phyloP scores from a whole-genome alignment of 2,113 vertebrate species.

The Salvator merianae region DNA sequence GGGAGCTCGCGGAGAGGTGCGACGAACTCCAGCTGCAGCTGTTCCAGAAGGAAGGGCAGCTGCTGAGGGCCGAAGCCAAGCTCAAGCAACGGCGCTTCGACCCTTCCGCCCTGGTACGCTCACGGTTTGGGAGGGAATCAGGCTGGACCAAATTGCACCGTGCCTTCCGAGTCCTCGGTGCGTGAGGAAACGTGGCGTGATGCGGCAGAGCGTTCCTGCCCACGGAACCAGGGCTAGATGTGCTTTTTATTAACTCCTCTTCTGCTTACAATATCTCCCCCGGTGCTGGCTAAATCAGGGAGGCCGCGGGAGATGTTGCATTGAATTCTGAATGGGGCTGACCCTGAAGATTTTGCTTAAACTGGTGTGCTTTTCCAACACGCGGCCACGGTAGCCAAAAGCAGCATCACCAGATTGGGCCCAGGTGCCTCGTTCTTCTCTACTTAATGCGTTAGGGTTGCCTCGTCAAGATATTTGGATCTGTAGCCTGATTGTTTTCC shows the following conservation, averaged over 20 bases:
- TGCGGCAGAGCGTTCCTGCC: no score
- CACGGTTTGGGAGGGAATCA: no score
- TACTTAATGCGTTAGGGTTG: not conserved
- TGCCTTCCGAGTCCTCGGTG: no score
- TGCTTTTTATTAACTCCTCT: not conserved
- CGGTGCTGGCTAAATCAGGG: not conserved
- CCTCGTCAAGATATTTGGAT: no score
- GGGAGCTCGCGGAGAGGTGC: slow-evolving; percentile 80
- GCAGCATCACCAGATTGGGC: no score
- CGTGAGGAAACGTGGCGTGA: no score
- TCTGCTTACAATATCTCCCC: not conserved
- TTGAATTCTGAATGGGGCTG: not conserved
- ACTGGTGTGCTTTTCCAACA: not conserved
- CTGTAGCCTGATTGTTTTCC: no score
- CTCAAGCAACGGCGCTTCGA: slow-evolving; percentile 74
- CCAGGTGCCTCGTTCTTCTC: not conserved
- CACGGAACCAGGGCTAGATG: not conserved
- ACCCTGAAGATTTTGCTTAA: not conserved
- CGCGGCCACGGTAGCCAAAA: not conserved
- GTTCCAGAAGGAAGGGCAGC: slow-evolving; percentile 82
- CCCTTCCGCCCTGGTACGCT: slow-evolving; percentile 61
- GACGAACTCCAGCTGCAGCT: slow-evolving; percentile 88
- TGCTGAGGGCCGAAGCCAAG: slow-evolving; percentile 78
- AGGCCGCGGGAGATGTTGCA: not conserved
- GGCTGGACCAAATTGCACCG: no score